phyloP scores from a whole-genome alignment of 2,797 vertebrate species.

The Lacerta bilineata region DNA sequence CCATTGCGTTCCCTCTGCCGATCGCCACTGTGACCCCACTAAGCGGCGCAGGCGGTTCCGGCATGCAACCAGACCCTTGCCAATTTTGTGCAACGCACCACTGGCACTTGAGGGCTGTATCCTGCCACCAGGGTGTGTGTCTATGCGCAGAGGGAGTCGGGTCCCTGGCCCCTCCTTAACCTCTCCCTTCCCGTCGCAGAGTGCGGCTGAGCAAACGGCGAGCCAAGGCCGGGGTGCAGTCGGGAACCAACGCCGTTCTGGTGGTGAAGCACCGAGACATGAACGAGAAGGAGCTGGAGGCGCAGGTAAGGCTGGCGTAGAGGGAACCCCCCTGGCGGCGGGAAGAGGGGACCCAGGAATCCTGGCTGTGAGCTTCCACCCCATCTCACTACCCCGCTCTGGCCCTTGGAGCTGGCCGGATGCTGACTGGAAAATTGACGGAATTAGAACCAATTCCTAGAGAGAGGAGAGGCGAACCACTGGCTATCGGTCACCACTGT shows the following conservation, averaged over 20 bases:
- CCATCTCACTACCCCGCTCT: too few species aligned
- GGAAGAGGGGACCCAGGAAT: background rate
- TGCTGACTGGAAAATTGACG: background rate
- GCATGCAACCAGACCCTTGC: too few species aligned
- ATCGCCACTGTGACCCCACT: too few species aligned
- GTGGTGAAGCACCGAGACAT: conserved; percentile 97
- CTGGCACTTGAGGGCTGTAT: too few species aligned
- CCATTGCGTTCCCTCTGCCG: too few species aligned
- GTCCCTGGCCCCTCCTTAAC: too few species aligned
- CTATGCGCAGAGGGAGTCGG: too few species aligned
- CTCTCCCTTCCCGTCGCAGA: conserved; percentile 68
- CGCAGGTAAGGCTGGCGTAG: conserved; percentile 83
- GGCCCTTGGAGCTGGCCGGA: too few species aligned
- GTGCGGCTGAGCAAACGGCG: conserved; percentile 95
- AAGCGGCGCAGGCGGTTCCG: too few species aligned
- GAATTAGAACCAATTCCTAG: background rate
- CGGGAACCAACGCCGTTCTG: conserved; percentile 93
- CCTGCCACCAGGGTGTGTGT: too few species aligned
- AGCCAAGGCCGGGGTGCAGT: conserved; percentile 94
- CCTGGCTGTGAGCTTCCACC: background rate
- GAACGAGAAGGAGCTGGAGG: conserved; percentile 97
- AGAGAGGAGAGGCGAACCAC: background rate
- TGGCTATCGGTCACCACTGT: too few species aligned
- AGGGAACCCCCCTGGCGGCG: rapidly evolving
- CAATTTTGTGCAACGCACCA: too few species aligned